phyloP scores from a whole-genome alignment of 2,797 vertebrate species.

The Meda fulgida region DNA sequence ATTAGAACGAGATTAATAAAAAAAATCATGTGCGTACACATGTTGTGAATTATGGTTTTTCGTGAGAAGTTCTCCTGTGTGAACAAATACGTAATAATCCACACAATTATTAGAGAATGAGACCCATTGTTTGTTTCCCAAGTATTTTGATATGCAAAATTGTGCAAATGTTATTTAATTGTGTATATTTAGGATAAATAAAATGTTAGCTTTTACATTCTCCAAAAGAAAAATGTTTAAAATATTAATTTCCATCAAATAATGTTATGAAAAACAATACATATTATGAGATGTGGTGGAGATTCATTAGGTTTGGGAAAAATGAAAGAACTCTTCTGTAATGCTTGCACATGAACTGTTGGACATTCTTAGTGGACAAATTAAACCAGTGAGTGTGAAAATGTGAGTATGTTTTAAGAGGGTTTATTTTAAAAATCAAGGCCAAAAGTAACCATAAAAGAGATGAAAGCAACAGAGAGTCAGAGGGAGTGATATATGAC shows the following conservation, averaged over 20 bases:
- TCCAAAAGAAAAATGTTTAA: background rate
- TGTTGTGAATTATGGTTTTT: no score
- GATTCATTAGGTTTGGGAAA: background rate
- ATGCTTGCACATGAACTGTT: background rate
- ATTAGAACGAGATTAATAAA: no score
- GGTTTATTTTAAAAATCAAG: background rate
- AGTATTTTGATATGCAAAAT: background rate
- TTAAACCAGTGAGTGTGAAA: background rate
- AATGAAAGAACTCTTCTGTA: background rate
- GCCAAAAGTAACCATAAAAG: background rate
- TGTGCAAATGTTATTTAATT: background rate
- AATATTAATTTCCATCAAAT: background rate
- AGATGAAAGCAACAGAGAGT: background rate
- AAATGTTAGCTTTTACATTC: background rate
- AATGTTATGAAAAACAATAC: background rate
- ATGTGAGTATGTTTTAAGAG: background rate
- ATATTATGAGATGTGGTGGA: background rate
- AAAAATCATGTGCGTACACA: no score
- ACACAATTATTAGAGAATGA: no score
- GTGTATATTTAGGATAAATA: background rate
- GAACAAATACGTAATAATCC: no score
- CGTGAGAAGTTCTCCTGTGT: no score
- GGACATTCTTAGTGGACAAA: background rate
- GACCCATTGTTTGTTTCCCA: no score
- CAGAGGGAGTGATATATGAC: slow-evolving; percentile 1